Evolutionary conservation across 2,797 vertebrate species (phyloP), one percentile per base, ranked within the genome.

Genomic region (Eospalax fontanierii): DNA sequence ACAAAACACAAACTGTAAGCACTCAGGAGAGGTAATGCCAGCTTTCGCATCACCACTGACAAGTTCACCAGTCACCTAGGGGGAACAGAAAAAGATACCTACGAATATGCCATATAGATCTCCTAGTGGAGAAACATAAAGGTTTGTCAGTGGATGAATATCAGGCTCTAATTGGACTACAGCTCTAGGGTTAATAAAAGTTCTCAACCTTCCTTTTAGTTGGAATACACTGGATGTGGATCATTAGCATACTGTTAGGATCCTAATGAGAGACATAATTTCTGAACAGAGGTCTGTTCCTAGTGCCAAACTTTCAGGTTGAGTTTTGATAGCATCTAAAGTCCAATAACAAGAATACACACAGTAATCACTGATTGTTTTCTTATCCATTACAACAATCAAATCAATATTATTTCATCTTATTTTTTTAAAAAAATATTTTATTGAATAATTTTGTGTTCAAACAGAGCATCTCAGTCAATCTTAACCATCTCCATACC

Each of bases 11-110:
- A 82, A 84, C 19, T 26, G 8, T 35, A 15, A n/a, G 21, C 4
- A 33, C 33, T 15, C 7, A 26, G 33, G 57, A 43, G 50, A 38
- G 10, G 38, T 79, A 73, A 87, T 6, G 6, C 83, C 75, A 61
- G n/a, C 80, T 85, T 94, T 40, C 85, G 86, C 35, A 86, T 78
- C 19, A 74, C 35, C 40, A 46, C 71, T 70, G 75, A 40, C 40
- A 75, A 76, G 21, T 76, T 75, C 59, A 79, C 38, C 33, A 57
- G 50, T 66, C 24, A 43, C 28, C 43, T 14, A 16, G 35, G 74
- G 61, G 75, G 6, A 61, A 10, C 12, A 85, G 4, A 46, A 71
- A 90, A 85, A 38, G 9, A 38, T 30, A 76, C 73, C 26, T 40
- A 78, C 71, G 75, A 95, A 24, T 50, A 78, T 87, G 22, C 68